Base-by-base conservation (phyloP, 1,140 invertebrate genomes). In the Wiebesia pumilae region DNA sequence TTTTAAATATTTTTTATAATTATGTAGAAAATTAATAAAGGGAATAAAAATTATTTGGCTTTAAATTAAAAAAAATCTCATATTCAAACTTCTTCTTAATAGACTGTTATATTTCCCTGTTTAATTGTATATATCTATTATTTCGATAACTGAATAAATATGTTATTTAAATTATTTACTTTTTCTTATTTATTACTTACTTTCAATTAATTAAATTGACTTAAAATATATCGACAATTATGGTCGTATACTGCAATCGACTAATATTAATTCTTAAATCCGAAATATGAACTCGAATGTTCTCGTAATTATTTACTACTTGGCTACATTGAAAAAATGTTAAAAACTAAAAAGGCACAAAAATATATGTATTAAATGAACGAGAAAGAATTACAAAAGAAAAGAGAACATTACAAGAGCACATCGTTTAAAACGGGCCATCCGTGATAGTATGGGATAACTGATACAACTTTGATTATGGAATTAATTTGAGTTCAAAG, bases 401-500 rank as follows among this genome's bases (percentile, higher is more conserved):
- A 40, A 78, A 65, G n/a, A 47, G 40, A 35, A 47, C 24, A 54
- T n/a, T 54, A 35, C 30, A n/a, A 65, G 16, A 43, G 35, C 33
- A 47, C 24, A 30, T 4, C n/a, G 58, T 62, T 21, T 2, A 54
- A 38, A 38, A 0, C 0, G 33, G n/a, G 24, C 30, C 14, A 65
- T 40, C 51, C 51, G 69, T 40, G 21, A 43, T 33, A 14, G 40
- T 69, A 80, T 27, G 81, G 80, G 58, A 86, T 89, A 90, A 90
- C 89, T 89, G 88, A 89, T 89, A 89, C 88, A 89, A 89, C 86
- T 89, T 88, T 88, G 87, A 85, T 88, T 88, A 87, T 84, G 67
- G 87, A 87, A 90, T 89, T 90, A 90, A 89, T 90, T 90, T 87
- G 90, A 90, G 89, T 87, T 88, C 87, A 79, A 88, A 78, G 65